These are phyloP conservation scores for Enteromius treurensis DNA, from an alignment of 2,797 vertebrate genomes.

Conservation along the genomic window DNA sequence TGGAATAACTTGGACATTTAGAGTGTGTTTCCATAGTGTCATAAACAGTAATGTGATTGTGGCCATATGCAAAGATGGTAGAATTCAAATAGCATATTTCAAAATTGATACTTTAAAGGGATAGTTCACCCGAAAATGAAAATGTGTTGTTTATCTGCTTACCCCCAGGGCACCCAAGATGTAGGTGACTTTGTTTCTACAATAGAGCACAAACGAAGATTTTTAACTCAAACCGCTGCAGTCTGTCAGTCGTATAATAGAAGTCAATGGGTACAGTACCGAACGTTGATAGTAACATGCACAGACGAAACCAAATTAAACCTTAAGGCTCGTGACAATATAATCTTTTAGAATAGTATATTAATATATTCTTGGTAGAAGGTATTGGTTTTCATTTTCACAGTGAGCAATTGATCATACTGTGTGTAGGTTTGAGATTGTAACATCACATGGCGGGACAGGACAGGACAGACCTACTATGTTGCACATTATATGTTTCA, in stretches of 20 bases:
- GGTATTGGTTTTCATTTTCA: neutral
- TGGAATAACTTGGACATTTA: neutral
- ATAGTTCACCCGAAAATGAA: no score
- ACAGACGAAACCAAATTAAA: no score
- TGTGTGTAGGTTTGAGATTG: slow-evolving; percentile 27
- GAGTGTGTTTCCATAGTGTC: neutral
- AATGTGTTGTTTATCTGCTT: no score
- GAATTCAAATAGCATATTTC: neutral
- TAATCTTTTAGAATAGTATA: neutral
- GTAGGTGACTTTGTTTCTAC: no score
- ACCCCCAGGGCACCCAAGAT: no score
- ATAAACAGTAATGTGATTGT: neutral
- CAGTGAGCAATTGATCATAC: neutral
- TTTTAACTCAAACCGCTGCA: no score
- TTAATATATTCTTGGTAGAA: slow-evolving; percentile 4
- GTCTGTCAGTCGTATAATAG: no score
- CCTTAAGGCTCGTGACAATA: no score
- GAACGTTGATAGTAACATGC: no score
- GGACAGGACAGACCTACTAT: neutral
- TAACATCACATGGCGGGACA: slow-evolving; percentile 6
- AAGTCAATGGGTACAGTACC: no score
- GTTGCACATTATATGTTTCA: neutral
- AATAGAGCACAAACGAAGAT: no score
- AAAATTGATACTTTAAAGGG: neutral
- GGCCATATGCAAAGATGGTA: neutral